Evolutionary conservation across 2,113 vertebrate genomes (phyloP).

Genomic region (Spea multiplicata): DNA sequence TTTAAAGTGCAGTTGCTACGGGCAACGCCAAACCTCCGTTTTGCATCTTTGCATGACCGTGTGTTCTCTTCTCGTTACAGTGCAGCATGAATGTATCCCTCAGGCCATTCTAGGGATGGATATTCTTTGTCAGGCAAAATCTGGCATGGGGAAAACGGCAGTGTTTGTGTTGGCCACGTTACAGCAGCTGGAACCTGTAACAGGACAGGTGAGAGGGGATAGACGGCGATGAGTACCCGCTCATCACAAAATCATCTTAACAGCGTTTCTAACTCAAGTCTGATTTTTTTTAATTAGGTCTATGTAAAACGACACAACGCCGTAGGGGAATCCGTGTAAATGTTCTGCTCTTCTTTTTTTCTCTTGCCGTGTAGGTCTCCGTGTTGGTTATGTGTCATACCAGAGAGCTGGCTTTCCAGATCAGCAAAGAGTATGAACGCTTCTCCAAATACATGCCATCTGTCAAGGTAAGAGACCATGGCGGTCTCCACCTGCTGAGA

Average conservation of each 20-base stretch:
- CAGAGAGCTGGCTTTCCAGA: slow-evolving; percentile 79
- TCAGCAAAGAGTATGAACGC: slow-evolving; percentile 82
- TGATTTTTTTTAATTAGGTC: too few relatives aligned
- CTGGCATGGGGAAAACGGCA: slow-evolving; percentile 80
- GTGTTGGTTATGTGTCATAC: slow-evolving; percentile 83
- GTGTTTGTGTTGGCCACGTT: slow-evolving; percentile 80
- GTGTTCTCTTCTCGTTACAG: slow-evolving; percentile 52
- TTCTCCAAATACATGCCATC: slow-evolving; percentile 82
- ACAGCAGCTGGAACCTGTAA: slow-evolving; percentile 77
- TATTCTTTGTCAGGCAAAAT: slow-evolving; percentile 80
- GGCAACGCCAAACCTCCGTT: too few relatives aligned
- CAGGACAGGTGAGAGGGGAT: slow-evolving; percentile 68
- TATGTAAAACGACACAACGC: too few relatives aligned
- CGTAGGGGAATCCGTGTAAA: too few relatives aligned
- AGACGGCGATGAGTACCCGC: neutral
- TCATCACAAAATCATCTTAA: too few relatives aligned
- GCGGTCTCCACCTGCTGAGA: neutral
- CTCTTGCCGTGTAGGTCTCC: slow-evolving; percentile 63
- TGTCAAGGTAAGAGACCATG: slow-evolving; percentile 65
- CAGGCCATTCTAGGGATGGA: slow-evolving; percentile 84
- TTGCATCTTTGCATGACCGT: neutral
- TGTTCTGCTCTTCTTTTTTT: neutral
- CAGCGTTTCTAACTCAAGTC: too few relatives aligned
- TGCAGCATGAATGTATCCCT: slow-evolving; percentile 82
- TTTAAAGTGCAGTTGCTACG: too few relatives aligned